A percentile compares a stretch with the other conserved stretches of the same genome.
phyloP scores from a whole-genome alignment of 2,797 vertebrate species.

The Malacoctenus gilli region DNA sequence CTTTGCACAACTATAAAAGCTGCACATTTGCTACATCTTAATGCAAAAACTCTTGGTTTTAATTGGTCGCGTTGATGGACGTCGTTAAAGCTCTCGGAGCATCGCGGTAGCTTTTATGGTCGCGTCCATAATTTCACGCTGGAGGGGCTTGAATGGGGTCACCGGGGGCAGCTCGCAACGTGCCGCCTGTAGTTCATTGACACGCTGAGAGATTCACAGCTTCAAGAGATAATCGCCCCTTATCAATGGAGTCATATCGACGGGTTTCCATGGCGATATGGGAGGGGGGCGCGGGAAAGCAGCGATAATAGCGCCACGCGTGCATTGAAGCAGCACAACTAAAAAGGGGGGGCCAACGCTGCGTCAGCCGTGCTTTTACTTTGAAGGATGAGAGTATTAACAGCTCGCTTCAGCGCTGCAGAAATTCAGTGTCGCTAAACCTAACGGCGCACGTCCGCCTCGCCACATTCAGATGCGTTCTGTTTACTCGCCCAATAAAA shows the following conservation, averaged over 20 bases:
- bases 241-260: constrained; percentile 32
- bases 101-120: constrained; percentile 19
- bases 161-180: constrained; percentile 22
- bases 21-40: neutral
- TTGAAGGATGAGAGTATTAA: no score
- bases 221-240: constrained; percentile 29
- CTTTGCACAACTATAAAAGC: no score
- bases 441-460: no score
- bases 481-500: no score
- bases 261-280: constrained; percentile 25
- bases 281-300: constrained; percentile 30
- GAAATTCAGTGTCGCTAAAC: no score
- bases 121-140: constrained; percentile 44
- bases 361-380: no score
- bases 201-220: constrained; percentile 16
- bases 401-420: no score
- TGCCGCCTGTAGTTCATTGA: constrained; percentile 39
- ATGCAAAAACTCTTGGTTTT: constrained; percentile 19
- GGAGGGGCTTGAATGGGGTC: constrained; percentile 11
- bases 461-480: neutral
- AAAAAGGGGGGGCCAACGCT: no score
- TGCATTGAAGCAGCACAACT: neutral
- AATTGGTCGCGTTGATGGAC: constrained; percentile 33
- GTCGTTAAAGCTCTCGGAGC: constrained; percentile 16
- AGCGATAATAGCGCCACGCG: neutral